Evolutionary conservation across 2,888 invertebrate species (phyloP).

Genomic region (Pollenia amentaria): DNA sequence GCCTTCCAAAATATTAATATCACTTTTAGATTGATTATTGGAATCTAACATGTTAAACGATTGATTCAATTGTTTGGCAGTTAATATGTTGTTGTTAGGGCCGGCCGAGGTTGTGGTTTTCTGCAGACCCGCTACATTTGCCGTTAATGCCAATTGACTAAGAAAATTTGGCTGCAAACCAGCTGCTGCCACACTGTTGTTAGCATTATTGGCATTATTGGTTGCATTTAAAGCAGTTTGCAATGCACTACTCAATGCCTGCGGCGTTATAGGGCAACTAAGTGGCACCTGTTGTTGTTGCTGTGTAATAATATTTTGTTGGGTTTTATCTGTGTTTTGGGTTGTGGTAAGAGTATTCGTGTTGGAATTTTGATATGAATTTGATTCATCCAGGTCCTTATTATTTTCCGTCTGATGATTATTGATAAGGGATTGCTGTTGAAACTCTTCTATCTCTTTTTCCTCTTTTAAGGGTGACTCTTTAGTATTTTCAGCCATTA

Average conservation of each 20-base stretch:
- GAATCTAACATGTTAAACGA: conserved; percentile 50
- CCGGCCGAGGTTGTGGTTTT: conserved; percentile 63
- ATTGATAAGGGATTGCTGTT: conserved; percentile 44
- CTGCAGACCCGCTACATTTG: conserved; percentile 68
- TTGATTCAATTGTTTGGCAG: conserved; percentile 63
- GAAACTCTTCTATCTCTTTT: conserved; percentile 24
- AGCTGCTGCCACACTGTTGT: conserved; percentile 61
- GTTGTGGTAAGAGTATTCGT: conserved; percentile 64
- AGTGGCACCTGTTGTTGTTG: conserved; percentile 58
- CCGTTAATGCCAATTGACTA: conserved; percentile 75
- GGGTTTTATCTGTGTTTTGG: conserved; percentile 38
- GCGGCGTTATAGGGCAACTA: conserved; percentile 71
- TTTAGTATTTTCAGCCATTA: conserved; percentile 74
- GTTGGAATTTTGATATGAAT: conserved; percentile 68
- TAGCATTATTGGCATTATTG: conserved; percentile 52
- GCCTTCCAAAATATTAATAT: conserved; percentile 56
- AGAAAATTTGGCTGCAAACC: conserved; percentile 76
- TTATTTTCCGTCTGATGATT: conserved; percentile 29
- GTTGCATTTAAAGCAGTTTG: conserved; percentile 78
- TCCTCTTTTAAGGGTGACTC: conserved; percentile 59
- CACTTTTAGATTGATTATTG: conserved; percentile 61
- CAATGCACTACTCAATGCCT: conserved; percentile 76
- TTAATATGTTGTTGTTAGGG: conserved; percentile 14
- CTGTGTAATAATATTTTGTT: conserved; percentile 52
- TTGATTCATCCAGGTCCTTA: conserved; percentile 55